Base-by-base conservation (phyloP, 1,140 invertebrate species). In the Chironomus striatipennis region DNA sequence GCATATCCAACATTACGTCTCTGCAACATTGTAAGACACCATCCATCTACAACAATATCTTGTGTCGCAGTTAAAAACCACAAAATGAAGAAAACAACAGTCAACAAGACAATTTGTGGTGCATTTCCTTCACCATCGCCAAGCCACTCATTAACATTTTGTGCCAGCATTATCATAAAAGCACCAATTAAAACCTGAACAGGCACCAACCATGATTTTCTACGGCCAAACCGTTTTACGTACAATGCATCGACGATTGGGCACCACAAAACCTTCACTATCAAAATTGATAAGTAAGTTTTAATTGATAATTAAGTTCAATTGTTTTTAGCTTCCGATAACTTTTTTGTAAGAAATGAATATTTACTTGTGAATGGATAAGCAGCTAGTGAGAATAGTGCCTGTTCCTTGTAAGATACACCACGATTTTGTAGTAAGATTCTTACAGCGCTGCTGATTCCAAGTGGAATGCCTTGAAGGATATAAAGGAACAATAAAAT, bases 1-100 rank as follows among this genome's bases (percentile, higher is more conserved):
- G 42, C 42, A 12, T 73, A 42, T n/a, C 73, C 73, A 43, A 43
- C 17, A 73, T 73, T 73, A 18, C 73, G 15, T 93, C 92, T 91
- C 82, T 95, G 93, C 8, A 99, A 84, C 93, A 99, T 98, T 5
- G 96, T 98, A 0, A 99, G 84, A 18, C 97, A 96, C 97, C 97
- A 99, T 4, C 97, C 97, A 88, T 99, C 97, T 2, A 98, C 96
- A 76, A 95, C 96, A 81, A 99, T 98, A 84, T 99, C 97, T 85
- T 99, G 97, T 43, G 96, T 98, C 0, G 97, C 96, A 42, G 95
- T 96, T 70, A 99, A 85, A 78, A 98, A 96, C 79, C 97, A 98
- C 12, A 98, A 84, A 70, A 87, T 84, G 79, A 98, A 93, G 84
- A 98, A 98, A 74, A 94, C 85, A 21, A 86, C 77, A 7, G 95